A percentile compares a stretch with the other conserved stretches of the same genome.
These are phyloP conservation scores for Volucella bombylans DNA, from an alignment of 2,888 invertebrate species.

Conservation along the genomic window DNA sequence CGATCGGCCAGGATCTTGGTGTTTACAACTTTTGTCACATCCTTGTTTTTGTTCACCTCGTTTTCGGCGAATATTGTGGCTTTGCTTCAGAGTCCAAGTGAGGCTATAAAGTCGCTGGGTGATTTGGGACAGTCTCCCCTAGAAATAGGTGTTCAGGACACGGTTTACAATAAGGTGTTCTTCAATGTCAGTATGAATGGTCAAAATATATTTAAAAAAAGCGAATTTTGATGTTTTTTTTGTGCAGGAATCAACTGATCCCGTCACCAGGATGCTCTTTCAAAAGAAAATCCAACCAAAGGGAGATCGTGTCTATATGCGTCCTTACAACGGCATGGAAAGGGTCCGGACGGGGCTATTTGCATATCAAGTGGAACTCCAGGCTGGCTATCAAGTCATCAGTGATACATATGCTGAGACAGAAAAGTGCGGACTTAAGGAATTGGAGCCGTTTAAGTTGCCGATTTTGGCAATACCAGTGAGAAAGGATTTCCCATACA, in stretches of 20 bases:
- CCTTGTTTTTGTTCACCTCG: slow-evolving; percentile 85
- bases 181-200: slow-evolving; percentile 82
- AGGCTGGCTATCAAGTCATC: slow-evolving; percentile 85
- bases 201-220: background rate
- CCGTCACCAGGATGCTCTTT: slow-evolving; percentile 83
- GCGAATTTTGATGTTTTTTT: background rate
- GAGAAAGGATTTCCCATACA: slow-evolving; percentile 84
- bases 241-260: slow-evolving; percentile 84
- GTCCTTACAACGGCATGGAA: slow-evolving; percentile 84
- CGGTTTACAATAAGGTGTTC: slow-evolving; percentile 85
- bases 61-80: slow-evolving; percentile 87
- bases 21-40: slow-evolving; percentile 84
- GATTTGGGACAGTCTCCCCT: slow-evolving; percentile 85
- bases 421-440: slow-evolving; percentile 86
- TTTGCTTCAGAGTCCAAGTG: slow-evolving; percentile 86
- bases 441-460: slow-evolving; percentile 85
- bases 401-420: slow-evolving; percentile 85
- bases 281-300: slow-evolving; percentile 84
- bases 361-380: slow-evolving; percentile 86
- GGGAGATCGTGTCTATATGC: slow-evolving; percentile 84
- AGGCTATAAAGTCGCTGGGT: slow-evolving; percentile 84
- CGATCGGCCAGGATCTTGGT: slow-evolving; percentile 84
- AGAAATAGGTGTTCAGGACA: slow-evolving; percentile 85
- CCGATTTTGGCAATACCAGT: slow-evolving; percentile 85
- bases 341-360: slow-evolving; percentile 84